Evolutionary conservation across 37 sponge, comb jelly and placozoan genomes (phyloP), one percentile per base, ranked within the genome.

Genomic region (Axinella damicornis): DNA sequence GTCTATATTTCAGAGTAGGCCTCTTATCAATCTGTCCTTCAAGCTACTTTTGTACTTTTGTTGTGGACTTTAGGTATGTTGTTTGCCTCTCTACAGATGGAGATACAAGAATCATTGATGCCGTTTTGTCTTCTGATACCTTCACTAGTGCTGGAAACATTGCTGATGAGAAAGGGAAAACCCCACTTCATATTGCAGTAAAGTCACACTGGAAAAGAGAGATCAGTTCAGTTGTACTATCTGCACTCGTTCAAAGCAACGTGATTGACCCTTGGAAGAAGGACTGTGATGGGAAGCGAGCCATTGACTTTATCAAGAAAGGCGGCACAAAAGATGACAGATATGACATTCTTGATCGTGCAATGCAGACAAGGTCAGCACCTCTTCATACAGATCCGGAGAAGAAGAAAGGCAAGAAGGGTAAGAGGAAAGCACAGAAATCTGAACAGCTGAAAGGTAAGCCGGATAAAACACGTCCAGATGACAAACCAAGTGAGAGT

Each of bases 101-200:
- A 17, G 33, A 74, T 20, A 74, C 75, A 18, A 73, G 55, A 4
- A 46, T 83, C 6, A 65, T 83, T 35, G 65, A 65, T 53, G 65
- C 54, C 11, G 74, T 83, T 0, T 35, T 64, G 21, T 38, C 55
- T 2, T 80, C 75, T n/a, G 37, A 66, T 30, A 62, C 57, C 36
- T 81, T 53, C 41, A 35, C 36, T 19, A 14, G 66, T 20, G 33
- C 60, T 73, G 65, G 30, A 18, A 65, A 68, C 31, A 33, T 75
- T 2, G 37, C 80, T 13, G 78, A 90, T 36, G 78, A 74, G 16
- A 79, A 90, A 38, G 62, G 68, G 0, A 64, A 85, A 41, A 80
- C 71, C n/a, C 91, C 86, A 25, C 59, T 85, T 25, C 91, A 90
- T 57, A 1, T 74, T 17, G 91, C 80, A 27, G 69, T 85, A 52